Evolutionary conservation across 2,113 vertebrate genomes (phyloP).

Genomic region (Poecilia latipinna): DNA sequence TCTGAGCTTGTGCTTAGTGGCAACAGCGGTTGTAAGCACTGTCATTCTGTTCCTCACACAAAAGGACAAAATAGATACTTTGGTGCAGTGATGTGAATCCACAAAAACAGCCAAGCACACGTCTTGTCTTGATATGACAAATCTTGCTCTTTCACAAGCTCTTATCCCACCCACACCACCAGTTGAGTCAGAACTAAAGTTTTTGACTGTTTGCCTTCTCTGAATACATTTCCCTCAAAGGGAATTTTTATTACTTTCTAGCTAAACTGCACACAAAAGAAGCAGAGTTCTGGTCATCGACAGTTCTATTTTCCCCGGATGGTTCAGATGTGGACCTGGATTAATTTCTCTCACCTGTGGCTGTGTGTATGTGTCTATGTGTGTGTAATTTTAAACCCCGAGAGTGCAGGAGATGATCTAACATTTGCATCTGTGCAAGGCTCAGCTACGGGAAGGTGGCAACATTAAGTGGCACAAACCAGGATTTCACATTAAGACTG

Average conservation of each 20-base stretch:
- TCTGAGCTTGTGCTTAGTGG: conserved; percentile 41
- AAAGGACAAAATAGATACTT: conserved; percentile 54
- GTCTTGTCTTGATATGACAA: conserved; percentile 29
- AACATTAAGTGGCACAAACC: conserved; percentile 27
- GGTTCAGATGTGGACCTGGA: conserved; percentile 1
- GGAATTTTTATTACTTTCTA: background rate
- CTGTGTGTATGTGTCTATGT: background rate
- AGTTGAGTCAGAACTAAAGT: conserved; percentile 26
- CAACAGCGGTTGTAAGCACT: conserved; percentile 23
- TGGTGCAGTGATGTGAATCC: conserved; percentile 42
- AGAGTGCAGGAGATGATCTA: conserved; percentile 30
- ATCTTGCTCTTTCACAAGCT: conserved; percentile 11
- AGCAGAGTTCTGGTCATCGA: background rate
- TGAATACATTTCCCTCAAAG: background rate
- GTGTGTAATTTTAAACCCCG: conserved; percentile 1
- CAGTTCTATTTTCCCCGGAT: conserved; percentile 7
- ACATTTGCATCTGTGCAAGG: conserved; percentile 28
- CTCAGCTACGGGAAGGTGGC: conserved; percentile 30
- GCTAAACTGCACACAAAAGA: background rate
- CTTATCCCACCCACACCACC: conserved; percentile 4
- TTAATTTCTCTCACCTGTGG: conserved; percentile 9
- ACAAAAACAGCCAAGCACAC: conserved; percentile 30
- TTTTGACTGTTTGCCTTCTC: background rate
- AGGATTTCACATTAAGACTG: conserved; percentile 32
- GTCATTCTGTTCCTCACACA: conserved; percentile 48